Conservation (phyloP, 2,888 invertebrate genomes). For the Molanna angustata region DNA sequence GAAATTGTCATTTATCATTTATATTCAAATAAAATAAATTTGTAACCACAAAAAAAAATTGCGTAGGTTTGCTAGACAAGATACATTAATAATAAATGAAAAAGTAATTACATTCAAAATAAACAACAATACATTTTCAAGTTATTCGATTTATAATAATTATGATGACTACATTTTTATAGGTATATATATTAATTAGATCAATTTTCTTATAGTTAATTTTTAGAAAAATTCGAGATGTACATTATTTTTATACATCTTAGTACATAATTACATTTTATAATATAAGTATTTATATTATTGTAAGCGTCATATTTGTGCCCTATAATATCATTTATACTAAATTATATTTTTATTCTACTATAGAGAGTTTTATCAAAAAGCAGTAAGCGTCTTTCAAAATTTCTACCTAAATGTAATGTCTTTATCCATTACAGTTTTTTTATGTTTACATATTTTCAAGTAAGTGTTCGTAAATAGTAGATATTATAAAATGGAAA, state of each 20-base stretch:
- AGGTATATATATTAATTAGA: not conserved
- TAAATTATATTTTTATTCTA: constrained; percentile 20
- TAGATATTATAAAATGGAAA: constrained; percentile 20
- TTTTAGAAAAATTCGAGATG: not conserved
- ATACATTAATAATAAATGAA: too few relatives aligned
- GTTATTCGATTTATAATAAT: too few relatives aligned
- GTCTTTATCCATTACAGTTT: constrained; percentile 21
- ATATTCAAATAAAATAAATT: too few relatives aligned
- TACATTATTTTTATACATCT: not conserved
- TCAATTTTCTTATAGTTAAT: not conserved
- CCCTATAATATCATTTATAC: constrained; percentile 36
- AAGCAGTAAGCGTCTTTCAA: constrained; percentile 29
- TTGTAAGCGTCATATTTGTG: constrained; percentile 42
- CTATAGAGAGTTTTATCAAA: constrained; percentile 18
- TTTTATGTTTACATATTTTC: constrained; percentile 10
- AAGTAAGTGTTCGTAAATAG: constrained; percentile 6
- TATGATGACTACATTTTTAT: too few relatives aligned
- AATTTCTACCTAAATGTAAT: constrained; percentile 17
- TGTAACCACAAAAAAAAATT: too few relatives aligned
- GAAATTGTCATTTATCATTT: too few relatives aligned
- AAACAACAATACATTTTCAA: too few relatives aligned
- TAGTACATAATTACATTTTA: too few relatives aligned
- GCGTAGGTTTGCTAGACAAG: too few relatives aligned
- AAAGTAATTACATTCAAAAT: too few relatives aligned
- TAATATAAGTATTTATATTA: constrained; percentile 29